Conservation (phyloP, 2,888 invertebrate genomes). For the Hirtodrosophila duncani region DNA sequence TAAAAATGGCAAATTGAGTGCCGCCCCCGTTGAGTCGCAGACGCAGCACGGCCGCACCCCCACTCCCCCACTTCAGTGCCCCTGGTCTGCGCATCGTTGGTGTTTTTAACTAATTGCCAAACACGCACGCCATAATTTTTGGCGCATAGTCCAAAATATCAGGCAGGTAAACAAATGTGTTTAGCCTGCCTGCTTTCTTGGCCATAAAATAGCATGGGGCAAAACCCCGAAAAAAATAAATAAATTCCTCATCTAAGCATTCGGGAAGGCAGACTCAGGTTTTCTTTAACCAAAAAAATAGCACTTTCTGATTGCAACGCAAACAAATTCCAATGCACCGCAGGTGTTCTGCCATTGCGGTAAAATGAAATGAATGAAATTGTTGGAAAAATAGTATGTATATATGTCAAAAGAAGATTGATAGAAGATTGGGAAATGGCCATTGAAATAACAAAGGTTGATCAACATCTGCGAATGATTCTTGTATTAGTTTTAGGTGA, state of each 20-base stretch:
- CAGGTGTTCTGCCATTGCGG: constrained; percentile 31
- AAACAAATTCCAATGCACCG: constrained; percentile 52
- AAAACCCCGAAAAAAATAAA: constrained; percentile 27
- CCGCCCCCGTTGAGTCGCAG: constrained; percentile 62
- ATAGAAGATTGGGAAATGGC: constrained; percentile 20
- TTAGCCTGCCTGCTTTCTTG: constrained; percentile 29
- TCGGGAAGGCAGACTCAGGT: constrained; percentile 16
- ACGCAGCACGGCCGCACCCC: constrained; percentile 14
- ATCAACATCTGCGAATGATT: too few species aligned
- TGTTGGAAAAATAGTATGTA: constrained; percentile 55
- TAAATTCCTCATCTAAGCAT: constrained; percentile 15
- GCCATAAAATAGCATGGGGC: constrained; percentile 66
- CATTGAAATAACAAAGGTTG: too few species aligned
- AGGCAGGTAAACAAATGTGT: constrained; percentile 49
- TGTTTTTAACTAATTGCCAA: constrained; percentile 58
- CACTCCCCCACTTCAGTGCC: constrained; percentile 20
- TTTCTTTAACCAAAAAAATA: constrained; percentile 23
- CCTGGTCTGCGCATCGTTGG: too few species aligned
- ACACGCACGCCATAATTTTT: constrained; percentile 50
- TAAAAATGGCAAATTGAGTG: constrained; percentile 73
- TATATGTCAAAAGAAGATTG: constrained; percentile 40
- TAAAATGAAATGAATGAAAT: constrained; percentile 49
- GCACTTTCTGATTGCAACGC: constrained; percentile 60
- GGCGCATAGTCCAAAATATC: constrained; percentile 39
- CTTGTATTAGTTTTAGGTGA: too few species aligned